Evolutionary conservation across 2,797 vertebrate species (phyloP), one percentile per base, ranked within the genome.

Genomic region (Chelidonichthys spinosus): DNA sequence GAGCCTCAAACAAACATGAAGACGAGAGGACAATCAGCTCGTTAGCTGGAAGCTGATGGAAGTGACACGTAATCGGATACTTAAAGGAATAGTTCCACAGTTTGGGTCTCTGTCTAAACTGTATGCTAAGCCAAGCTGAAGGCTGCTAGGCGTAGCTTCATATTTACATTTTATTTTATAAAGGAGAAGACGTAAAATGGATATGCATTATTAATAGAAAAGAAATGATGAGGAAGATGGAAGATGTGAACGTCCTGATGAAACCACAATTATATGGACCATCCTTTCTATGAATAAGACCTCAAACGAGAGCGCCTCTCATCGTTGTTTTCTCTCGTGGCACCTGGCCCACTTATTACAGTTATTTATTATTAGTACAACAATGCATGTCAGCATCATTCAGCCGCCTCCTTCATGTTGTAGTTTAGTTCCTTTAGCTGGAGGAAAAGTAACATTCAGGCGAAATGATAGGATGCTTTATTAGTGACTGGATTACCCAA

Each of bases 321-420:
- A 11, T 74, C 44, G 5, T 1, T 25, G 72, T 36, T 70, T 69
- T 76, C 69, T 85, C 78, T 59, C 56, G 53, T 52, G 69, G 61
- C 46, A 77, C 62, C 47, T 78, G 82, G 69, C 74, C 85, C 76
- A 83, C 42, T 80, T 85, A 54, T 60, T 52, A 32, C 8, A 25
- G 2, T 25, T 25, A 25, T 25, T 25, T 25, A 25, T 25, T 25
- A 25, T 25, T 25, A 25, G n/a, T 17, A 11, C 53, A 59, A n/a
- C 9, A 15, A 59, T 33, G 25, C 55, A 47, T 15, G 18, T 25
- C 63, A 14, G 58, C 50, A 35, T 72, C 60, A 37, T 71, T 72
- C 55, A 76, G 69, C 25, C 3, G n/a, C 64, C 63, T 63, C 10
- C 6, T 55, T 59, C 32, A 14, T 42, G 42, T 49, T 69, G 60